Evolutionary conservation across 53 echinoderm and acorn worm species (phyloP), one percentile per base, ranked within the genome.

Genomic region (Astropecten irregularis): DNA sequence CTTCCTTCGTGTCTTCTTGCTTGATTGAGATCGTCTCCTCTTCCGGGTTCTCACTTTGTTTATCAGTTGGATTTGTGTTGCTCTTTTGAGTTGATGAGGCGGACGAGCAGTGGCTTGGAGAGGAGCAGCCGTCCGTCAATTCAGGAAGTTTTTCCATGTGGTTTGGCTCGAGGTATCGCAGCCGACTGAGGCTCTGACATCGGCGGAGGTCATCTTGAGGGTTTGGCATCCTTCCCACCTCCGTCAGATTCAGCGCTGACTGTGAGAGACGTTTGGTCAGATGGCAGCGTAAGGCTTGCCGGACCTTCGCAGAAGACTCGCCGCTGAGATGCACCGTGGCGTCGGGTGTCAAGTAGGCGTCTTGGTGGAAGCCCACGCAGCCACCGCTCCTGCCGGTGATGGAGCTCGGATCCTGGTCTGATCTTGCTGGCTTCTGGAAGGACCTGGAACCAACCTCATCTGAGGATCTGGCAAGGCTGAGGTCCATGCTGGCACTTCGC

Each of bases 261-360:
- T 95, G 95, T 9, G 95, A 93, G 46, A 93, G 86, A 10, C 95
- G 88, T 5, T 89, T 83, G 18, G 91, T 88, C 9, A 95, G 87
- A 70, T 95, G 95, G 70, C 90, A 93, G 34, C 95, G 95, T 2
- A 95, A 82, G n/a, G 90, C 95, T 57, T 95, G 92, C 35, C 93
- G 90, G 13, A 95, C 95, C 38, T 87, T 91, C 48, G 76, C 88
- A 0, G 95, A 95, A 44, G 89, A 89, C 88, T 95, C 95, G 33
- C 88, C 85, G 30, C 89, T 82, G 23, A 72, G 89, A 49, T 65
- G 81, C 44, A 50, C 63, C 20, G 71, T 61, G 60, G 22, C 40
- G 15, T 59, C 68, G 20, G 70, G 58, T 34, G 48, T 71, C 65
- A 58, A 42, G 57, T 55, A 42, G 44, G 42, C 15, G 38, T 68